Evolutionary conservation across 30 jellyfish, hydroid and myxozoan genomes (phyloP).

Genomic region (Catostylus mosaicus): DNA sequence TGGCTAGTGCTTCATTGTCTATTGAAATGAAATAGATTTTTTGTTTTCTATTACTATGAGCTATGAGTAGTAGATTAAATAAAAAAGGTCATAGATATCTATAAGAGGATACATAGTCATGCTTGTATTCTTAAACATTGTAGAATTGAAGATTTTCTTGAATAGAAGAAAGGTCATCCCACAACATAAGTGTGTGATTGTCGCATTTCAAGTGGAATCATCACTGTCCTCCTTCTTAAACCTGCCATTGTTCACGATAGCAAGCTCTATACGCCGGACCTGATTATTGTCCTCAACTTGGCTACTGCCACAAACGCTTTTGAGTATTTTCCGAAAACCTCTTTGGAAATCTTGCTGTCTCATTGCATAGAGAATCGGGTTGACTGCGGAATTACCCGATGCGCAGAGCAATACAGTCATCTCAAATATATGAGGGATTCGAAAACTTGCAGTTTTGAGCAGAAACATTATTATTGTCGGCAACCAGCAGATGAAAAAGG

Average conservation of each 20-base stretch:
- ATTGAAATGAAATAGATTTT: no score
- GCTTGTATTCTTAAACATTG: no score
- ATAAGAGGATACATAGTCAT: no score
- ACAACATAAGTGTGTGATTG: no score
- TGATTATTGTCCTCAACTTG: conserved; percentile 9
- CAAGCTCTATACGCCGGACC: no score
- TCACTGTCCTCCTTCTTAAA: neutral
- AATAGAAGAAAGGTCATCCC: no score
- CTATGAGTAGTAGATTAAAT: no score
- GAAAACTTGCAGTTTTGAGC: neutral
- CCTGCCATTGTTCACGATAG: neutral
- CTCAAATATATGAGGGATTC: conserved; percentile 2
- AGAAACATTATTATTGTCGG: conserved; percentile 4
- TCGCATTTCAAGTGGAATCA: no score
- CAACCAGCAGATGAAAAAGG: conserved; percentile 55
- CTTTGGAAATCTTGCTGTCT: conserved; percentile 65
- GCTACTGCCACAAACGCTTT: neutral
- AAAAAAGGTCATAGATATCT: no score
- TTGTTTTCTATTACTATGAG: no score
- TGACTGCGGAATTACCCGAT: conserved; percentile 64
- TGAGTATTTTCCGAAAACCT: conserved; percentile 46
- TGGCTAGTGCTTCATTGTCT: no score
- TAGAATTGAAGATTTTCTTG: no score
- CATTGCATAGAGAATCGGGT: conserved; percentile 77
- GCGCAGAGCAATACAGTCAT: conserved; percentile 46